These are phyloP conservation scores for Cephus pulcher DNA, from an alignment of 2,888 invertebrate genomes.

Conservation along the genomic window DNA sequence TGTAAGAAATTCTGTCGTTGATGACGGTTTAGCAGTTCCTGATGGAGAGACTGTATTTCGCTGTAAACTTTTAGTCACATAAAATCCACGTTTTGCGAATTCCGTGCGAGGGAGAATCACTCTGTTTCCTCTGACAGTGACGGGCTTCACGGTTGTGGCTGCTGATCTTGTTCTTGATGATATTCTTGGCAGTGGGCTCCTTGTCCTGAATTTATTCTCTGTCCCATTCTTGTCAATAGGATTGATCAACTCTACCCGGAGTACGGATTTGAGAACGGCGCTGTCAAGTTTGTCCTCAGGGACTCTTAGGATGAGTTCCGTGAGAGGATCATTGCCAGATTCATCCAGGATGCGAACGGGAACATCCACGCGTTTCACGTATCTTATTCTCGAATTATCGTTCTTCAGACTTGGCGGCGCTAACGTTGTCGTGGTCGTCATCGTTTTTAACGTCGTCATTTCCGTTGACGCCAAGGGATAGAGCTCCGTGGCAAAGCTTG, in stretches of 20 bases:
- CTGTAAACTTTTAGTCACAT: slow-evolving; percentile 33
- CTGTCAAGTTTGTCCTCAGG: slow-evolving; percentile 17
- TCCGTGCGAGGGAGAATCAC: slow-evolving; percentile 12
- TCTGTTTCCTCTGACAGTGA: slow-evolving; percentile 39
- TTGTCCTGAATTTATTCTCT: slow-evolving; percentile 10
- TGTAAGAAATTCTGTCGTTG: neutral
- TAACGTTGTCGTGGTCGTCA: neutral
- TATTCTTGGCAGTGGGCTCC: slow-evolving; percentile 14
- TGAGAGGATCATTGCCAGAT: slow-evolving; percentile 9
- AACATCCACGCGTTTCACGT: slow-evolving; percentile 14
- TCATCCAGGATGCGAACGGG: slow-evolving; percentile 18
- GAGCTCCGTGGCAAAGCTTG: neutral
- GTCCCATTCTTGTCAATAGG: neutral
- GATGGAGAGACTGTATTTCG: slow-evolving; percentile 2
- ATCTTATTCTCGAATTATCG: neutral
- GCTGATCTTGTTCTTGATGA: slow-evolving; percentile 13
- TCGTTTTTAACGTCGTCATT: slow-evolving; percentile 5
- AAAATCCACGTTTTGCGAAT: slow-evolving; percentile 32
- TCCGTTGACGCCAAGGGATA: neutral
- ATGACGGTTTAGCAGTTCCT: neutral
- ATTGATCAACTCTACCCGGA: slow-evolving; percentile 12
- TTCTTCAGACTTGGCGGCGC: neutral
- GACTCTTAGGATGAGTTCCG: slow-evolving; percentile 12
- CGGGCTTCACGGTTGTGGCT: slow-evolving; percentile 29
- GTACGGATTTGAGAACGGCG: slow-evolving; percentile 3